Base-by-base conservation (phyloP, 30 jellyfish, hydroid and myxozoan species). In the Phacellophora camtschatica region DNA sequence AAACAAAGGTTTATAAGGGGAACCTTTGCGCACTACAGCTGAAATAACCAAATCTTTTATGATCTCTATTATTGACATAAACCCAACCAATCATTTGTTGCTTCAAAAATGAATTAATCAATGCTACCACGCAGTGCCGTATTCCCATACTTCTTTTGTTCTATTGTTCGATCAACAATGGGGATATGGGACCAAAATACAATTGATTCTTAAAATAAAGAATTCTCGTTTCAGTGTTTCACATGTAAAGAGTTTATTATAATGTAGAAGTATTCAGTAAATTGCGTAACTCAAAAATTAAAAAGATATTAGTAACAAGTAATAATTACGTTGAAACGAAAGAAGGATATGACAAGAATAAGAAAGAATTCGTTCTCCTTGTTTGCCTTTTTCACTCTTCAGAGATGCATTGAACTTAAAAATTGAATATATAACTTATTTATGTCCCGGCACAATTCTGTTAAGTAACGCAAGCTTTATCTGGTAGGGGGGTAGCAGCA, bases 11-110 rank as follows among this genome's bases (percentile, higher is more conserved):
- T 53, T 22, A 77, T 75, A 55, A 69, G n/a, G 69, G 79, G 69
- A 79, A 31, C 35, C 85, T 81, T 77, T 58, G 29, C 82, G 32
- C 37, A 23, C 28, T 81, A 43, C 92, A 81, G 92, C 92, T 81
- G 92, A 81, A 68, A 81, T 65, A 81, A 71, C 92, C 67, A 57
- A 46, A 2, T 54, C 92, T 51, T 34, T 54, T 81, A 66, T 66
- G 65, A 32, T 36, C 35, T 28, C 2, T 48, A 66, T 55, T 81
- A 51, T 81, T 81, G 54, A 74, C 85, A 37, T 54, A 25, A 5
- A 65, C 48, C 19, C 25, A 49, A 57, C 92, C 92, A 66, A 81
- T 81, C 79, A 66, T 12, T 19, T 27, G 37, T 10, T 49, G 64
- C 34, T n/a, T 24, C 45, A 27, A 48, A 35, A 74, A 27, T 58